Evolutionary conservation across 2,888 invertebrate species (phyloP).

Genomic region (Julus scanicus): DNA sequence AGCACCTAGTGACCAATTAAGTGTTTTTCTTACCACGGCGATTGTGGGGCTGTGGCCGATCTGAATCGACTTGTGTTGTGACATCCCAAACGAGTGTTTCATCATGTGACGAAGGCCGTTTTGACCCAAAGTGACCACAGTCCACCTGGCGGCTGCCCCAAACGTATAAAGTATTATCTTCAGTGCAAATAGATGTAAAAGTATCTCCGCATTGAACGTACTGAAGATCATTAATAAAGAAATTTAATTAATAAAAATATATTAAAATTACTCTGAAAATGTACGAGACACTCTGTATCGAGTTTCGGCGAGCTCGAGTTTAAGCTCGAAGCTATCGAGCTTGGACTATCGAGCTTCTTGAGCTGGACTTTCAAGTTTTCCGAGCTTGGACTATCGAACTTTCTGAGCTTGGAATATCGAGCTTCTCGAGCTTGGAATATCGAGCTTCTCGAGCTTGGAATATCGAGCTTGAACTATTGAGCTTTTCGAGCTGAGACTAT

Average conservation of each 20-base stretch:
- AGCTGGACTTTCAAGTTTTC: too few relatives aligned
- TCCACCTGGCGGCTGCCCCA: conserved; percentile 70
- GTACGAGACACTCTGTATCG: too few relatives aligned
- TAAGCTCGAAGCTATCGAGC: too few relatives aligned
- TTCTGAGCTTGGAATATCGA: too few relatives aligned
- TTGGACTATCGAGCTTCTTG: too few relatives aligned
- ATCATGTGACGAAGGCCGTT: background rate
- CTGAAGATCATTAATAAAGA: conserved; percentile 65
- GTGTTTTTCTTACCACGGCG: background rate
- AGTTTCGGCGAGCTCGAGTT: too few relatives aligned
- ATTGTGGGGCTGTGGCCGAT: background rate
- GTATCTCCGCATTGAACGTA: conserved; percentile 74
- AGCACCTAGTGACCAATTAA: too few relatives aligned
- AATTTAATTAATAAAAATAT: background rate
- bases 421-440: too few relatives aligned
- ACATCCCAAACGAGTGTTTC: conserved; percentile 29
- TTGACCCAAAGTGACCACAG: background rate
- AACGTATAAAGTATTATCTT: conserved; percentile 75
- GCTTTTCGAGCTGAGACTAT: too few relatives aligned
- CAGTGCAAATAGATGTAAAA: conserved; percentile 75
- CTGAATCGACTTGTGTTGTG: background rate
- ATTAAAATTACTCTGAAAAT: background rate
- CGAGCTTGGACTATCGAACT: too few relatives aligned
- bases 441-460: too few relatives aligned
- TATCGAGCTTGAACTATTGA: too few relatives aligned